A percentile compares a stretch with the other conserved stretches of the same genome.
phyloP scores from a whole-genome alignment of 2,113 vertebrate genomes.

The Centropus bengalensis region DNA sequence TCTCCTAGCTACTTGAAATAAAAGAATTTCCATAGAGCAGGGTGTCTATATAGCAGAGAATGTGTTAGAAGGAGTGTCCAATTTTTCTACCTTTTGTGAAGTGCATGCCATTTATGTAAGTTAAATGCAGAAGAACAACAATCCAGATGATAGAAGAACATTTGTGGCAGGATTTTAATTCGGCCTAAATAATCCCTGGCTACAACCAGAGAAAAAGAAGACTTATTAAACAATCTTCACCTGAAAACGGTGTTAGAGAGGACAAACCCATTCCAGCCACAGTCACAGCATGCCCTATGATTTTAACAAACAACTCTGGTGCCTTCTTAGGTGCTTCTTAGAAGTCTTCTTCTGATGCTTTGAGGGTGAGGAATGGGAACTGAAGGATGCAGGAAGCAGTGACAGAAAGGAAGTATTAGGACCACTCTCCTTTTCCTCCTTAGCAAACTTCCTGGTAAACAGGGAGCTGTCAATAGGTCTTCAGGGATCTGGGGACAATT shows the following conservation, averaged over 20 bases:
- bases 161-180: background rate
- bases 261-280: background rate
- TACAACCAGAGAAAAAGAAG: background rate
- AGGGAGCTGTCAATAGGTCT: background rate
- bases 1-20: conserved; percentile 31
- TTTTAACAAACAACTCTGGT: background rate
- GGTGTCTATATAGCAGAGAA: background rate
- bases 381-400: background rate
- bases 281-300: background rate
- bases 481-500: background rate
- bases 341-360: background rate
- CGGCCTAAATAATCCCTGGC: background rate
- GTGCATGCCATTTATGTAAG: background rate
- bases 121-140: conserved; percentile 6
- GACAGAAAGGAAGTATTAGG: background rate
- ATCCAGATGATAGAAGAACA: background rate
- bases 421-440: background rate
- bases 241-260: background rate
- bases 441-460: background rate
- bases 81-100: background rate
- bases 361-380: background rate
- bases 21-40: background rate
- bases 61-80: background rate
- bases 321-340: background rate
- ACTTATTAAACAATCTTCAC: background rate